These are phyloP conservation scores for Pentalonia nigronervosa DNA, from an alignment of 1,140 invertebrate species.

Conservation along the genomic window DNA sequence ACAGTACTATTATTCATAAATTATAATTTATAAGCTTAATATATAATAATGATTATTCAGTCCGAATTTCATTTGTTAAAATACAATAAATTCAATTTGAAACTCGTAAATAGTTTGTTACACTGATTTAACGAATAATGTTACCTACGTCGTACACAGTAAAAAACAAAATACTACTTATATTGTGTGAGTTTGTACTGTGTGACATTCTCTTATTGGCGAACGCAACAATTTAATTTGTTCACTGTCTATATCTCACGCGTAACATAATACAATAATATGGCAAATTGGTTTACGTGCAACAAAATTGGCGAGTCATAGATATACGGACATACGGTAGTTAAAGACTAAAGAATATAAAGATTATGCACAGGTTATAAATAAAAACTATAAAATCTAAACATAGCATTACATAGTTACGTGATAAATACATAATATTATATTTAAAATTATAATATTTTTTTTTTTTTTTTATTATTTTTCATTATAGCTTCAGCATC, in stretches of 20 bases:
- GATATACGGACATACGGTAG: not conserved
- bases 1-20: not conserved
- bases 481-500: too few relatives aligned
- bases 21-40: not conserved
- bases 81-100: not conserved
- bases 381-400: not conserved
- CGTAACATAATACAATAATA: not conserved
- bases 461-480: too few relatives aligned
- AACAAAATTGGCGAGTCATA: not conserved
- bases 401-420: not conserved
- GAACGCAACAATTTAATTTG: not conserved
- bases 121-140: not conserved
- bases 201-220: not conserved
- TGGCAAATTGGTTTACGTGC: not conserved
- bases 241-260: not conserved
- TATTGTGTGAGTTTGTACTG: not conserved
- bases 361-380: not conserved
- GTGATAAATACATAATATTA: not conserved
- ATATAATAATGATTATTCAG: not conserved
- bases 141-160: not conserved
- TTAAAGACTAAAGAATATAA: not conserved
- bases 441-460: not conserved
- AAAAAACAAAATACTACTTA: not conserved
- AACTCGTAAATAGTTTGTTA: not conserved
- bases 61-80: not conserved